Base-by-base conservation (phyloP, 2,113 vertebrate species). In the Steatornis caripensis region DNA sequence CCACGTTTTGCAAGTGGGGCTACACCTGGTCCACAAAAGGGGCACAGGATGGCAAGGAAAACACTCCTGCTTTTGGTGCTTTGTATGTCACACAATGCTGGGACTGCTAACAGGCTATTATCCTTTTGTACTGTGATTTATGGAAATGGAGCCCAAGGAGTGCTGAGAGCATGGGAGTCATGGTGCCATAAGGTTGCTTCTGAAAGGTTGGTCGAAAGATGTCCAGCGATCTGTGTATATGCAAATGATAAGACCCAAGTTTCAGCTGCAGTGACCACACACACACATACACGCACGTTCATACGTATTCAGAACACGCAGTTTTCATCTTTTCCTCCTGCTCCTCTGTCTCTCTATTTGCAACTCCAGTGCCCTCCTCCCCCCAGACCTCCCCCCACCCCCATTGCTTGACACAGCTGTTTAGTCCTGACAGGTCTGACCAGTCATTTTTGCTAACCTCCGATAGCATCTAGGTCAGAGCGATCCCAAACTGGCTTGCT, bases 391-490 rank as follows among this genome's bases (percentile, higher is more conserved):
- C 32, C 72, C 34, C 15, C 39, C 46, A 43, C 43, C 22, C 21
- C 17, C 32, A 92, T 23, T 71, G 80, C 84, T 84, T 65, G 80
- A 96, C 91, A 96, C 86, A 93, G 87, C 84, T 94, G 69, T 87
- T 96, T 92, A 81, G 86, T 75, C 87, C 88, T 96, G 84, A 95
- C 93, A 94, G 80, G 80, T 85, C 94, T 51, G 90, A 94, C 89
- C 81, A 69, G 91, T 87, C 84, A 81, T 83, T 95, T 95, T 95
- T 95, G 71, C 81, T 94, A 96, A 96, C 90, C 88, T 93, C 87
- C 66, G 96, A 92, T 96, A 96, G 78, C 69, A 97, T 94, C 95
- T 97, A 94, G 89, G 89, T 96, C 92, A 88, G 46, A 20, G 32
- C 70, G 95, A 97, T 93, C 97, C 88, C 80, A 89, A 93, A 95